Evolutionary conservation across 2,113 vertebrate species (phyloP).

Genomic region (Oriolus oriolus): DNA sequence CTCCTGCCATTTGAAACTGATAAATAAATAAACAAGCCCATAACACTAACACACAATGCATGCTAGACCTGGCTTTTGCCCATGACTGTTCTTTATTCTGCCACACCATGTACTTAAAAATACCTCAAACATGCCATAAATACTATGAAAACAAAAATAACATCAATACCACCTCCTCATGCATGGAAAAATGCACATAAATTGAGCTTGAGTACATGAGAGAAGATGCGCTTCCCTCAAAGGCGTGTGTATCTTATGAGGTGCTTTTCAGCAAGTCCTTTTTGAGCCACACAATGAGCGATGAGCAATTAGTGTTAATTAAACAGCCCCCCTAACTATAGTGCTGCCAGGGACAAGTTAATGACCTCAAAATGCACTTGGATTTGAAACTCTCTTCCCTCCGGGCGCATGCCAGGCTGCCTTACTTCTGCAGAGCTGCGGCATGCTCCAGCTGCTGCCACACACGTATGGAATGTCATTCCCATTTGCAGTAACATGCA

Average conservation of each 20-base stretch:
- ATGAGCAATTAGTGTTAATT: conserved; percentile 66
- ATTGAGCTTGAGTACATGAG: neutral
- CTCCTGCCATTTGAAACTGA: neutral
- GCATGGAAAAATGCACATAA: neutral
- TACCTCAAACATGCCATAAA: neutral
- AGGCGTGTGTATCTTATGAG: conserved; percentile 9
- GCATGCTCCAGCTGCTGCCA: conserved; percentile 48
- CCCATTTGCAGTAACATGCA: neutral
- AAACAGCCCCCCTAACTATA: conserved; percentile 41
- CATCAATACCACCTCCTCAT: neutral
- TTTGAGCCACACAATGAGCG: conserved; percentile 15
- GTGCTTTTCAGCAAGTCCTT: conserved; percentile 56
- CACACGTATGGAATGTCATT: neutral
- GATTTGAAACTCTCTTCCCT: neutral
- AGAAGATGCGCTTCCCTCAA: conserved; percentile 38
- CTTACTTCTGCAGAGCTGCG: neutral
- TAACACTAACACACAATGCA: neutral
- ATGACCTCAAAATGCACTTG: conserved; percentile 55
- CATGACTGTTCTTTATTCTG: neutral
- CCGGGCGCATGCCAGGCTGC: neutral
- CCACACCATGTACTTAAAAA: neutral
- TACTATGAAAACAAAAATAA: conserved; percentile 12
- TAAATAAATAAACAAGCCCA: neutral
- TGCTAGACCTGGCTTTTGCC: neutral
- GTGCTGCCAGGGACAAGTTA: neutral